Evolutionary conservation across 2,888 invertebrate genomes (phyloP), one percentile per base, ranked within the genome.

Genomic region (Phyllotreta striolata): DNA sequence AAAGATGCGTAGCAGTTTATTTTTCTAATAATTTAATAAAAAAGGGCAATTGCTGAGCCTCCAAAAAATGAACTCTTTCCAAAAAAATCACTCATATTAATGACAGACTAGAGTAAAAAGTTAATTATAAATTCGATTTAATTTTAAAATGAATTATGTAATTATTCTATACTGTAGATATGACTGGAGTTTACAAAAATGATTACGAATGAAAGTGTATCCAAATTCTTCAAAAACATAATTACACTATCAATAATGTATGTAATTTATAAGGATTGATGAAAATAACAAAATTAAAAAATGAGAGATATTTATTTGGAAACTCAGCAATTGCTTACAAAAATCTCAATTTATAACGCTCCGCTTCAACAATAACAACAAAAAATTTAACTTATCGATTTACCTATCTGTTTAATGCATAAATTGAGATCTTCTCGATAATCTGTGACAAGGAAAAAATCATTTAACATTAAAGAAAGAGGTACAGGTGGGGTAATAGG

Each of bases 371-470:
- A 60, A 60, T 54, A 54, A 60, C 52, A 60, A 60, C 59, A 51
- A 58, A 47, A 59, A 59, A 59, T 12, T 52, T 51, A 39, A 54
- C 49, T 49, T 37, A 24, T 24, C 24, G 24, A 24, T 24, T 24
- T 24, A 24, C 24, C 24, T 24, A 24, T 24, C 24, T 24, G 24
- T 24, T 24, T 24, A 24, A 24, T 7, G 38, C 7, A 12, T 52
- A 52, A 52, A 14, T 52, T 38, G 52, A 52, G 52, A 52, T 38
- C 14, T 49, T 35, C 37, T 35, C 6, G 10, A 38, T 38, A 24
- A 24, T 52, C 10, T 63, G 67, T 70, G 72, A 69, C 68, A 71
- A 72, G 70, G 69, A 72, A 70, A 70, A 66, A 67, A 72, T 71
- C 66, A 72, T 70, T 70, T 70, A 67, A 14, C 56, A 52, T 56